Evolutionary conservation across 2,113 vertebrate genomes (phyloP).

Genomic region (Cisticola juncidis): DNA sequence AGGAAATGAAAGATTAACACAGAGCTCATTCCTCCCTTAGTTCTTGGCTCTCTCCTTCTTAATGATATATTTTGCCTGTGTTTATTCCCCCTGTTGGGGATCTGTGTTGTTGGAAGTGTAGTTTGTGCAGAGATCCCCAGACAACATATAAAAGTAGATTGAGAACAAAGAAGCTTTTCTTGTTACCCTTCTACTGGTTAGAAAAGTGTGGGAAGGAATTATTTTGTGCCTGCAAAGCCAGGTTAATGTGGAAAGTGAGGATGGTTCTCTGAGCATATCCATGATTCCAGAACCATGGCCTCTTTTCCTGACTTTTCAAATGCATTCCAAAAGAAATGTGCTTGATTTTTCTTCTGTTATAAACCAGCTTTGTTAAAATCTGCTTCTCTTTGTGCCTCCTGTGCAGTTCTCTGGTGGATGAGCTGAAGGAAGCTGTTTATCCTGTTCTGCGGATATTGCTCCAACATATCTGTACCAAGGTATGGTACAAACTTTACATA

Average conservation of each 20-base stretch:
- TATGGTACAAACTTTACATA: too few relatives aligned
- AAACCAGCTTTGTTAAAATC: not conserved
- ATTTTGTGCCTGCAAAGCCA: not conserved
- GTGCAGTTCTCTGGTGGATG: not conserved
- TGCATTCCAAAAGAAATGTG: not conserved
- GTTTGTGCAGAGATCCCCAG: not conserved
- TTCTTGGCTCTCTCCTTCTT: not conserved
- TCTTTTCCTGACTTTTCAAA: not conserved
- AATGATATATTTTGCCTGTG: not conserved
- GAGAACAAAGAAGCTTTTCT: not conserved
- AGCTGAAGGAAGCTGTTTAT: not conserved
- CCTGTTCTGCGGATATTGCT: not conserved
- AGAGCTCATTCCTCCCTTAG: not conserved
- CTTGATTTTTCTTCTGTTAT: not conserved
- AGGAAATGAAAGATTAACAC: not conserved
- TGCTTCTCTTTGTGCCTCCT: not conserved
- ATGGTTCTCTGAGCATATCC: not conserved
- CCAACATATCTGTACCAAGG: conserved; percentile 72
- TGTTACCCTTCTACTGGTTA: not conserved
- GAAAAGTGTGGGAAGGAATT: not conserved
- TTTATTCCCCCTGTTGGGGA: not conserved
- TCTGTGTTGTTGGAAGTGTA: not conserved
- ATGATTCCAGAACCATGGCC: accelerated
- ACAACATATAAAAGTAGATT: not conserved
- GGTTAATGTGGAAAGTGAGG: not conserved